These are phyloP conservation scores for Hemicrepidius hirtus DNA, from an alignment of 2,888 invertebrate species.

Conservation along the genomic window DNA sequence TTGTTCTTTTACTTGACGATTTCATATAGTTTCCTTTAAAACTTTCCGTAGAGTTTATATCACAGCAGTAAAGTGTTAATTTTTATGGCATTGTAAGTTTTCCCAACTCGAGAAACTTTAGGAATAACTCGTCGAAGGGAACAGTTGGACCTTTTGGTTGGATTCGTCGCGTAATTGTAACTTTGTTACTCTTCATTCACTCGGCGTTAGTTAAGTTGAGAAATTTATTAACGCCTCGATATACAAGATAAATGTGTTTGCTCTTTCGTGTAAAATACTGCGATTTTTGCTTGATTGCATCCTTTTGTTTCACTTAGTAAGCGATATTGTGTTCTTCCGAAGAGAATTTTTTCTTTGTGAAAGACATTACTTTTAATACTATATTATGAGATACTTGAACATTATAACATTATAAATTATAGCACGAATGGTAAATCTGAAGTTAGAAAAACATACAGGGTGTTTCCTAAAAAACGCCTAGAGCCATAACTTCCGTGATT, in stretches of 20 bases:
- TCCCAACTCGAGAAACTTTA: slow-evolving; percentile 37
- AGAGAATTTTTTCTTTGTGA: too few relatives aligned
- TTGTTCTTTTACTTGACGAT: neutral
- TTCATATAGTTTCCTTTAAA: neutral
- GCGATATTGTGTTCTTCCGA: neutral
- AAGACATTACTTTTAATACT: too few relatives aligned
- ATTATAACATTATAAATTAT: too few relatives aligned
- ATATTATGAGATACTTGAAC: too few relatives aligned
- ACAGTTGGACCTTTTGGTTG: slow-evolving; percentile 36
- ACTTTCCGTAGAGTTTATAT: slow-evolving; percentile 2
- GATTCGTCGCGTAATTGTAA: slow-evolving; percentile 51
- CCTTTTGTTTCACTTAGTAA: slow-evolving; percentile 9
- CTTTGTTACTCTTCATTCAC: slow-evolving; percentile 51
- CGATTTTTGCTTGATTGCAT: slow-evolving; percentile 38
- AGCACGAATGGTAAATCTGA: too few relatives aligned
- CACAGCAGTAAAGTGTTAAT: slow-evolving; percentile 40
- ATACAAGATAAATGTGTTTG: slow-evolving; percentile 48
- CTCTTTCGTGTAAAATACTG: slow-evolving; percentile 36
- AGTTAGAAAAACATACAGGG: too few relatives aligned
- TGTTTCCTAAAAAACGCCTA: too few relatives aligned
- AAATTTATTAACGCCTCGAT: slow-evolving; percentile 49
- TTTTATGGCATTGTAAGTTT: slow-evolving; percentile 39
- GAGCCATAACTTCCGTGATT: too few relatives aligned
- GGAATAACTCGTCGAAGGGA: slow-evolving; percentile 43
- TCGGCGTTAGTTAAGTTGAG: slow-evolving; percentile 41